Evolutionary conservation across 35 echinoderm and acorn worm genomes (phyloP), one percentile per base, ranked within the genome.

Genomic region (Eucidaris tribuloides): DNA sequence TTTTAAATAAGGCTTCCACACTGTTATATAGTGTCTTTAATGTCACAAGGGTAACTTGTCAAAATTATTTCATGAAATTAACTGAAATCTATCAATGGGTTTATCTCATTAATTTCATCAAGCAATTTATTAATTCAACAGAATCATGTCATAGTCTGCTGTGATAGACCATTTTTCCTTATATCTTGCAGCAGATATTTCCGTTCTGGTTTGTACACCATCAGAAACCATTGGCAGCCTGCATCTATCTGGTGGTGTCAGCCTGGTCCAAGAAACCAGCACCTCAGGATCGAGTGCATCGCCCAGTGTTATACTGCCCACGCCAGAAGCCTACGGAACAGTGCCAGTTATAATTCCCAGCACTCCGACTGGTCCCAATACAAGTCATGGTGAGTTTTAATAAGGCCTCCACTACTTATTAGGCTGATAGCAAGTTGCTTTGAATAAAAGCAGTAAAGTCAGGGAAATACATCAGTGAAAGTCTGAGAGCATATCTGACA

Each of bases 171-270:
- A 42, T 44, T 76, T 14, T 76, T 34, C 19, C 64, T 3, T 76
- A 18, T 37, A 42, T 43, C 27, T 76, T 60, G 27, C 34, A 76
- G 70, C 40, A n/a, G 68, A 74, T 44, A 40, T 40, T 40, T 74
- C 68, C 37, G n/a, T 25, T 22, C 7, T 74, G 2, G 24, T 74
- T n/a, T 1, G 84, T 25, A 87, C 84, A 0, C 84, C 84, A 37
- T 87, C 84, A 20, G 84, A 79, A 42, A 87, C 71, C 19, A 43
- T 87, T 0, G 33, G 68, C 24, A 79, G 84, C 7, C 64, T 87
- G 34, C 84, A 68, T 25, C 64, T 87, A 3, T 87, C 84, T 33
- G 84, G 84, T 2, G 20, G 59, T 41, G 38, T 43, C 3, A 24
- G 7, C 6, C 45, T 71, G 34, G 68, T 40, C 35, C 29, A 74